Conservation (phyloP, 2,888 invertebrate genomes). For the Agriopis leucophaearia region DNA sequence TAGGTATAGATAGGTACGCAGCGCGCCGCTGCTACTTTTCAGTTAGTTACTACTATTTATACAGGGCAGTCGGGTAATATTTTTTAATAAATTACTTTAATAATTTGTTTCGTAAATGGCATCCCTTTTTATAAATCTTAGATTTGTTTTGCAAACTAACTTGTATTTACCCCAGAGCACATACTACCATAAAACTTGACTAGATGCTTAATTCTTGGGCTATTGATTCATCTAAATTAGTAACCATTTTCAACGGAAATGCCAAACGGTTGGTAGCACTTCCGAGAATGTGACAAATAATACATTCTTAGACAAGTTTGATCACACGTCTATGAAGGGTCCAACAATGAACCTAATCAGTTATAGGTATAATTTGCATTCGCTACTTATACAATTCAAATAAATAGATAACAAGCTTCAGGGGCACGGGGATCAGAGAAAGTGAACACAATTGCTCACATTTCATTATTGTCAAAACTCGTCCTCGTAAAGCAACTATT, state of each 20-base stretch:
- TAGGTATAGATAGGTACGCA: too few species aligned
- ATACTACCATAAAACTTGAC: background rate
- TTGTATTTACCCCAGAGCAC: too few species aligned
- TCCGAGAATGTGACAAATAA: constrained; percentile 15
- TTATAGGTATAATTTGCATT: constrained; percentile 61
- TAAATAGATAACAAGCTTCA: constrained; percentile 60
- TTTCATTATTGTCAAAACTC: constrained; percentile 75
- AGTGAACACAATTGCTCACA: constrained; percentile 69
- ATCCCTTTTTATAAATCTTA: too few species aligned
- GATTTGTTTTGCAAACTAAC: too few species aligned
- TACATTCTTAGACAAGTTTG: constrained; percentile 32
- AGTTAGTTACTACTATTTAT: too few species aligned
- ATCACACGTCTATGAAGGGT: constrained; percentile 45
- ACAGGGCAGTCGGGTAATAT: too few species aligned
- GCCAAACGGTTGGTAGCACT: constrained; percentile 2
- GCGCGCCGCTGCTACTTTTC: too few species aligned
- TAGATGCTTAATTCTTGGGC: background rate
- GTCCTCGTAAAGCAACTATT: constrained; percentile 70
- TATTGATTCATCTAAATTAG: constrained; percentile 3
- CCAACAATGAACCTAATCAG: constrained; percentile 67
- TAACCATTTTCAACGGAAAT: constrained; percentile 18
- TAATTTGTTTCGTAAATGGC: too few species aligned
- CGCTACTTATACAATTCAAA: constrained; percentile 56
- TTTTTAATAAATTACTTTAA: too few species aligned
- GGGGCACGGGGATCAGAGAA: constrained; percentile 71